Conservation (phyloP, 2,113 vertebrate genomes). For the Chaetops frenatus region DNA sequence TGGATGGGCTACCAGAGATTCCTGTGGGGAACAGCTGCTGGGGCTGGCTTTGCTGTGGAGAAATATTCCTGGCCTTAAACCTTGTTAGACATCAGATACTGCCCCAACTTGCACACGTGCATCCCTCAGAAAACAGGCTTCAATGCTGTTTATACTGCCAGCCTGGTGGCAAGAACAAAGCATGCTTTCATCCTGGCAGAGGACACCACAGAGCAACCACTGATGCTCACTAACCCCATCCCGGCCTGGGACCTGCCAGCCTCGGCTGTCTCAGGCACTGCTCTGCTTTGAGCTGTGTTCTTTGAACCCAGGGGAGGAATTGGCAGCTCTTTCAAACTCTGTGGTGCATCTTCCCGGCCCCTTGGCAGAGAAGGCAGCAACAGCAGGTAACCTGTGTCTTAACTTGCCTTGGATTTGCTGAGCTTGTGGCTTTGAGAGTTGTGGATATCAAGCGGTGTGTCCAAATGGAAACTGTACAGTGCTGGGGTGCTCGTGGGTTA, state of each 20-base stretch:
- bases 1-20: not conserved
- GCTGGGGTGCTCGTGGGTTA: not conserved
- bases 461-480: not conserved
- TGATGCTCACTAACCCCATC: not conserved
- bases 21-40: not conserved
- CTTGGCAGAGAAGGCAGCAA: not conserved
- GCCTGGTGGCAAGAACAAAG: not conserved
- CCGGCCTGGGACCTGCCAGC: accelerated
- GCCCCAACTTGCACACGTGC: not conserved
- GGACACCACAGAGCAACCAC: not conserved
- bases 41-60: not conserved
- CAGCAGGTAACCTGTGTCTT: not conserved
- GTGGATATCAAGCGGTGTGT: not conserved
- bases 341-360: not conserved
- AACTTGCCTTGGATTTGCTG: not conserved
- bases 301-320: not conserved
- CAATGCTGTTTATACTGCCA: not conserved
- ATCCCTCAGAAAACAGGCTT: not conserved
- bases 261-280: not conserved
- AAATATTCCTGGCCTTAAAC: not conserved
- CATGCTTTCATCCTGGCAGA: not conserved
- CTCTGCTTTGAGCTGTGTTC: not conserved
- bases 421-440: not conserved
- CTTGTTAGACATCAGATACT: not conserved
- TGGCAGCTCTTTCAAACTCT: not conserved